Conservation (phyloP, 2,113 vertebrate genomes). For the Daubentonia madagascariensis region DNA sequence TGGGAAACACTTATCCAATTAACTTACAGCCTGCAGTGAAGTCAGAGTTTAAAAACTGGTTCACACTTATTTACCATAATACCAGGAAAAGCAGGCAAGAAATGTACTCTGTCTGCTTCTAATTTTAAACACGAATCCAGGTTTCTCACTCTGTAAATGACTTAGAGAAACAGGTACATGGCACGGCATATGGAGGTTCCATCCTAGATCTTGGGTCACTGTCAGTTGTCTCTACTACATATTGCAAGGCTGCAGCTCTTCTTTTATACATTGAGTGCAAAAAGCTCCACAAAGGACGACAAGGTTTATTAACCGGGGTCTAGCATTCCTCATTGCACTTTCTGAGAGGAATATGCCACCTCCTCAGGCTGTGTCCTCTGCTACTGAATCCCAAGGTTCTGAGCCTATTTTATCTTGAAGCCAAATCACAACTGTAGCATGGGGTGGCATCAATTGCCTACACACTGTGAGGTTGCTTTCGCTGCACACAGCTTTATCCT, state of each 20-base stretch:
- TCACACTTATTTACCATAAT: slow-evolving; percentile 41
- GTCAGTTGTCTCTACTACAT: neutral
- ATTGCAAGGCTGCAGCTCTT: neutral
- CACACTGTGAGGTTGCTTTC: neutral
- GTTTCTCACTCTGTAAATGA: slow-evolving; percentile 26
- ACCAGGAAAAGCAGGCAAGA: neutral
- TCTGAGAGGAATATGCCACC: neutral
- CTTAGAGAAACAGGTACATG: neutral
- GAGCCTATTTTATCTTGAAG: neutral
- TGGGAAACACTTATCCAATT: slow-evolving; percentile 51
- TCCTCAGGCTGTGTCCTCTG: neutral
- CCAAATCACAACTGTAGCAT: neutral
- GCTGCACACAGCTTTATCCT: neutral
- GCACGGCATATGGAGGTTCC: neutral
- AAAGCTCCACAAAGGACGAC: neutral
- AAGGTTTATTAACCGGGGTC: neutral
- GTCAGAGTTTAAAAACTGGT: slow-evolving; percentile 47
- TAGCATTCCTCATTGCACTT: neutral
- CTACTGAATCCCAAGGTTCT: neutral
- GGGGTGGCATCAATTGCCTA: neutral
- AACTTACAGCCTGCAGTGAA: slow-evolving; percentile 42
- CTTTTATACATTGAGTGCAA: neutral
- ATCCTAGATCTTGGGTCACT: neutral
- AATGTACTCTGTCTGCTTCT: slow-evolving; percentile 4
- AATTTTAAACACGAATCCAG: slow-evolving; percentile 48